phyloP scores from a whole-genome alignment of 2,888 invertebrate species.

The Dryocosmus kuriphilus region DNA sequence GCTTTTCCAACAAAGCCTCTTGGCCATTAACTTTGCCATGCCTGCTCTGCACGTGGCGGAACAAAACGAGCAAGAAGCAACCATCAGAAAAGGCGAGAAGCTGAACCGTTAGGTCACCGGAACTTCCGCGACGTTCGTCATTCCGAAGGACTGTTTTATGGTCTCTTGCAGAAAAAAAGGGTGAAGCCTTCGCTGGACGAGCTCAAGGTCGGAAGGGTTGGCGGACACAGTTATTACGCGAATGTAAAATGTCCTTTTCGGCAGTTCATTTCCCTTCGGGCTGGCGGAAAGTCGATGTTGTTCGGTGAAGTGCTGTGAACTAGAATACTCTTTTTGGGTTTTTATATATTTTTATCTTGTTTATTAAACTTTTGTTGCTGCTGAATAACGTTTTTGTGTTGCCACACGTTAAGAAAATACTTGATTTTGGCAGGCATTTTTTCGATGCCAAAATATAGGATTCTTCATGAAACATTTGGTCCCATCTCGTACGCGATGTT shows the following conservation, averaged over 20 bases:
- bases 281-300: slow-evolving; percentile 57
- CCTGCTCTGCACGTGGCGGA: slow-evolving; percentile 31
- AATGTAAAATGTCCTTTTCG: slow-evolving; percentile 67
- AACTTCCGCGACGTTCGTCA: slow-evolving; percentile 53
- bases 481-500: too few species aligned
- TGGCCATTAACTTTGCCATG: slow-evolving; percentile 42
- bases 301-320: not conserved
- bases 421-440: too few species aligned
- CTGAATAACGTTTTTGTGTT: too few species aligned
- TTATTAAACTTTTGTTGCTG: not conserved
- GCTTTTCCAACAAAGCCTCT: slow-evolving; percentile 52
- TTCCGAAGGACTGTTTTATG: slow-evolving; percentile 61
- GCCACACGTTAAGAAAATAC: too few species aligned
- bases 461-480: too few species aligned
- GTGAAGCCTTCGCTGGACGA: slow-evolving; percentile 54
- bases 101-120: slow-evolving; percentile 55
- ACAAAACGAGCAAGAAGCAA: slow-evolving; percentile 42
- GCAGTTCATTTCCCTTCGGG: slow-evolving; percentile 63
- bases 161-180: slow-evolving; percentile 62
- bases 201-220: slow-evolving; percentile 53
- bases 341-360: not conserved
- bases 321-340: not conserved
- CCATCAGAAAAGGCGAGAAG: slow-evolving; percentile 36
- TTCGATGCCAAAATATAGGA: too few species aligned
- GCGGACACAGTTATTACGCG: slow-evolving; percentile 67